phyloP scores from a whole-genome alignment of 2,113 vertebrate genomes.

The Dicrurus megarhynchus region DNA sequence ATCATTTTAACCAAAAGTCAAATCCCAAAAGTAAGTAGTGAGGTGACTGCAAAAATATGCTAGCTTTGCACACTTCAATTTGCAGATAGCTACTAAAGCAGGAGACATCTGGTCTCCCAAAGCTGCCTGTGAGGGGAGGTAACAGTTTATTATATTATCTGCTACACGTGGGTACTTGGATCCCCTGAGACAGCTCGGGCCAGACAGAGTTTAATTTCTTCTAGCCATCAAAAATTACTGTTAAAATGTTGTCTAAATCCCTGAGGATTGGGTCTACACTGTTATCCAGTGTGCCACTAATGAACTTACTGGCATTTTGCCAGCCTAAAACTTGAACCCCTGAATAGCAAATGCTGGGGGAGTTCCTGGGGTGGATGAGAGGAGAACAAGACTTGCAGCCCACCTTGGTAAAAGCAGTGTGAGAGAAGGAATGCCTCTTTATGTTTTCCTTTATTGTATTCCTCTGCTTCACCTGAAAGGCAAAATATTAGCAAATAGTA shows the following conservation, averaged over 20 bases:
- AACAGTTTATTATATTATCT: neutral
- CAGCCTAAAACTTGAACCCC: neutral
- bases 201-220: slow-evolving; percentile 22
- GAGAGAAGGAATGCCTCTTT: neutral
- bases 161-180: neutral
- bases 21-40: neutral
- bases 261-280: neutral
- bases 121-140: neutral
- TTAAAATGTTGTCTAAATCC: slow-evolving; percentile 9
- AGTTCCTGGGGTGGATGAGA: neutral
- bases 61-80: neutral
- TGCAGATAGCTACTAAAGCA: neutral
- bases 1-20: neutral
- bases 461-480: neutral
- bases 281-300: neutral
- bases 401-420: neutral
- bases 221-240: neutral
- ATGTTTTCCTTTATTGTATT: neutral
- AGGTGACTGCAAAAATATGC: neutral
- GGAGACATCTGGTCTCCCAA: slow-evolving; percentile 20
- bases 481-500: neutral
- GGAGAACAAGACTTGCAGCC: neutral
- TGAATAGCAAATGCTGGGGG: neutral
- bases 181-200: neutral
- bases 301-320: neutral